Base-by-base conservation (phyloP, 2,113 vertebrate species). In the Entomyzon cyanotis region DNA sequence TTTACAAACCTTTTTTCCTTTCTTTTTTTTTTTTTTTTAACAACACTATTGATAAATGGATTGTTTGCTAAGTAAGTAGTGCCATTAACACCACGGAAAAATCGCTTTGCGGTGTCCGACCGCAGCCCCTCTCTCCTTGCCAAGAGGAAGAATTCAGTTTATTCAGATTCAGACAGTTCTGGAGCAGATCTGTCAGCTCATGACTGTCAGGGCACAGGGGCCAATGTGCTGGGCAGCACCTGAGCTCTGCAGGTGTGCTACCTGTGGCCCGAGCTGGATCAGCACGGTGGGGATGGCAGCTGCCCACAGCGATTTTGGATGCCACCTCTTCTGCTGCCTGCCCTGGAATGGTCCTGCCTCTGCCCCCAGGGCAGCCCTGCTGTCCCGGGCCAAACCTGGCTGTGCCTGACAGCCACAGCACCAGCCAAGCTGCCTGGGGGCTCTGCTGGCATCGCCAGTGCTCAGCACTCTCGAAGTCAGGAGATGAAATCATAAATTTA, bases 401-500 rank as follows among this genome's bases (percentile, higher is more conserved):
- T 2, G 30, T 73, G 92, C 80, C 89, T 16, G 37, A 78, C 5
- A 44, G 93, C 81, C 63, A 88, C 74, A 35, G 94, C 83, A 64
- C 60, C 94, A 33, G 49, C 46, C 33, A 78, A 78, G 86, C 82
- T 95, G 93, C 86, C 78, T 3, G 19, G 83, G 77, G 92, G 91
- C 35, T 96, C 95, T 80, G 56, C 92, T 95, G 35, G 97, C 96
- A 96, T 82, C 56, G 71, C 97, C 93, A 97, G 98, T 90, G 52
- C 98, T 94, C 97, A 97, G 95, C 91, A 84, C 98, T 98, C 98
- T 98, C 97, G 95, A 98, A 98, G 98, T 98, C 98, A 98, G 98
- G 98, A 97, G 98, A 98, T 97, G 98, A 98, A 98, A 99, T 99
- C 98, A 99, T 99, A 99, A 99, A 99, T 99, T 98, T 98, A 98